Evolutionary conservation across 2,888 invertebrate genomes (phyloP).

Genomic region (Erebia aethiops): DNA sequence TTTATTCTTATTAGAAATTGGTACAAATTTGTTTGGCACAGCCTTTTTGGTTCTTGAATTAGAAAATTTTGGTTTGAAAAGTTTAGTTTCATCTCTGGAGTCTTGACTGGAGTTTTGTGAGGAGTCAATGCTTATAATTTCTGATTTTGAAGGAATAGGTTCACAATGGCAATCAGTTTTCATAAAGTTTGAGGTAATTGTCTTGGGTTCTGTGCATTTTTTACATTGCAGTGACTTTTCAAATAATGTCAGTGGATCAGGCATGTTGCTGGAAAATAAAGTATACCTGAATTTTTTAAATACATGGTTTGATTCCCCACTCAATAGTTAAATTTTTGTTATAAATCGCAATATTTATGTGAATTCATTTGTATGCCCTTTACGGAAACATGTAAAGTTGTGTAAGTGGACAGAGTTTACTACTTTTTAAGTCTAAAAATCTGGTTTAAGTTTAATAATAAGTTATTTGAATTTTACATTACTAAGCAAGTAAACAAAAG

Average conservation of each 20-base stretch:
- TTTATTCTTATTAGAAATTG: constrained; percentile 11
- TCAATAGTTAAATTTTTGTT: too few species aligned
- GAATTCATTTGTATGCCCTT: too few species aligned
- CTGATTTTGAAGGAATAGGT: constrained; percentile 41
- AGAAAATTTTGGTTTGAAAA: constrained; percentile 59
- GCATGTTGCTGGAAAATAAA: constrained; percentile 55
- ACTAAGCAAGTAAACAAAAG: too few species aligned
- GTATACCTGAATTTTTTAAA: not conserved
- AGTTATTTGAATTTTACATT: too few species aligned
- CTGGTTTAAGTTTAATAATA: too few species aligned
- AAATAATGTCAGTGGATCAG: constrained; percentile 55
- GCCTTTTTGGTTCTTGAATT: constrained; percentile 43
- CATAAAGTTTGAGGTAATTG: constrained; percentile 41
- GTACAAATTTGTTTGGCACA: constrained; percentile 25
- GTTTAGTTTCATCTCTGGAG: constrained; percentile 50
- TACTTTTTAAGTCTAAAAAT: too few species aligned
- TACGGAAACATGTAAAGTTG: too few species aligned
- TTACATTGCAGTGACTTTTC: constrained; percentile 54
- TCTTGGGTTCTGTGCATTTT: constrained; percentile 45
- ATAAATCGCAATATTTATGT: too few species aligned
- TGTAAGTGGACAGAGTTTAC: too few species aligned
- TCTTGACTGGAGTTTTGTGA: constrained; percentile 52
- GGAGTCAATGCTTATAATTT: constrained; percentile 44
- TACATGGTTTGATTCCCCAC: too few species aligned
- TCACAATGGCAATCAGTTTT: constrained; percentile 60